These are phyloP conservation scores for Carlito syrichta DNA, from an alignment of 2,113 vertebrate species.

Conservation along the genomic window DNA sequence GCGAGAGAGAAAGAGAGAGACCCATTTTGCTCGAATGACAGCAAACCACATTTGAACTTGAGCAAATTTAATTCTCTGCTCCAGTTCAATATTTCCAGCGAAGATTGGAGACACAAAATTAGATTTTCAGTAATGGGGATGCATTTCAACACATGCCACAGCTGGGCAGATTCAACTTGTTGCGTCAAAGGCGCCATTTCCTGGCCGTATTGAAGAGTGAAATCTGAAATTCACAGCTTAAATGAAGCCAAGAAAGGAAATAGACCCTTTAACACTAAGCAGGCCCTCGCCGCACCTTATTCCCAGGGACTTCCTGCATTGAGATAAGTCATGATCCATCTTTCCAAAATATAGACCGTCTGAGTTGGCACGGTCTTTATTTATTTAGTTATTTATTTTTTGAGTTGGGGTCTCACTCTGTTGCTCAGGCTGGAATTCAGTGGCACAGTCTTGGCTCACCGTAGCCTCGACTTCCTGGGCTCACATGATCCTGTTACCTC, in stretches of 20 bases:
- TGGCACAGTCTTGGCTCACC: no score
- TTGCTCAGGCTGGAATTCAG: no score
- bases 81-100: constrained; percentile 67
- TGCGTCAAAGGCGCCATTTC: background rate
- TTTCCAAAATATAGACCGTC: background rate
- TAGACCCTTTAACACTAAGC: background rate
- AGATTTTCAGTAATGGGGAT: constrained; percentile 19
- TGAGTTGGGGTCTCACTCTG: no score
- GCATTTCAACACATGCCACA: background rate
- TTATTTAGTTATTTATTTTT: no score
- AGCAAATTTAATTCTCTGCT: constrained; percentile 72
- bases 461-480: no score
- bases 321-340: background rate
- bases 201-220: fast-evolving
- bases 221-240: fast-evolving
- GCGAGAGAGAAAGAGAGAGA: no score
- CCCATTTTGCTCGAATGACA: constrained; percentile 35
- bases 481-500: no score
- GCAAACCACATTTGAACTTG: constrained; percentile 74
- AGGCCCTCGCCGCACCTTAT: background rate
- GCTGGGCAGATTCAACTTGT: background rate
- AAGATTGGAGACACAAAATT: constrained; percentile 46
- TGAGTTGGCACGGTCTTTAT: background rate
- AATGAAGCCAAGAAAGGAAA: background rate
- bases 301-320: background rate